phyloP scores from a whole-genome alignment of 2,113 vertebrate species.

The Spilogale gracilis region DNA sequence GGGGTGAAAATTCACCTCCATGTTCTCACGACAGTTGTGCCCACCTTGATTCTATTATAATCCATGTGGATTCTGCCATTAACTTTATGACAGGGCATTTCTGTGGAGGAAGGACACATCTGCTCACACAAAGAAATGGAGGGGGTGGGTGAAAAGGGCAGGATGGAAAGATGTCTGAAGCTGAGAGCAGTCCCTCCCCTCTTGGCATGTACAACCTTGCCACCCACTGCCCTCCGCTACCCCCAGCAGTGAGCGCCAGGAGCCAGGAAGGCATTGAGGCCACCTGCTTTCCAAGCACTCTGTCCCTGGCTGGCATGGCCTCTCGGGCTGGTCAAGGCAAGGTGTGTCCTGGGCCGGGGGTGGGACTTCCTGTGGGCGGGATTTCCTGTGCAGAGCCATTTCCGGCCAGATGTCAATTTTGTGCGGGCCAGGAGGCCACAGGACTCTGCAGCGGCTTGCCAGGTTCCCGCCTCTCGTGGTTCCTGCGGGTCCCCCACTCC shows the following conservation, averaged over 20 bases:
- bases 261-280: background rate
- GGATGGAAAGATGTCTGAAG: accelerated
- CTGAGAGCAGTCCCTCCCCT: background rate
- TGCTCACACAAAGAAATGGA: background rate
- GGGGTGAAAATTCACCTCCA: background rate
- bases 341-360: background rate
- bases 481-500: accelerated
- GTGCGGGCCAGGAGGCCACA: background rate
- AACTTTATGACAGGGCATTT: background rate
- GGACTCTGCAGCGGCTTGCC: background rate
- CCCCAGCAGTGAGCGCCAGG: accelerated
- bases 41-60: background rate
- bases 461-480: accelerated
- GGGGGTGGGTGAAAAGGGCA: accelerated
- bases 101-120: background rate
- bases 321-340: background rate
- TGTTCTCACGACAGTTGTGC: accelerated
- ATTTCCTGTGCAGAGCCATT: background rate
- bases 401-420: background rate
- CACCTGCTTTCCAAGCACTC: background rate
- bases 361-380: constrained; percentile 13
- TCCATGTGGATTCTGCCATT: background rate
- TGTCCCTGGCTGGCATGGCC: no score
- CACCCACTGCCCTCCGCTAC: background rate
- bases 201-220: background rate